phyloP scores from a whole-genome alignment of 2,797 vertebrate species.

The Diplodus puntazzo region DNA sequence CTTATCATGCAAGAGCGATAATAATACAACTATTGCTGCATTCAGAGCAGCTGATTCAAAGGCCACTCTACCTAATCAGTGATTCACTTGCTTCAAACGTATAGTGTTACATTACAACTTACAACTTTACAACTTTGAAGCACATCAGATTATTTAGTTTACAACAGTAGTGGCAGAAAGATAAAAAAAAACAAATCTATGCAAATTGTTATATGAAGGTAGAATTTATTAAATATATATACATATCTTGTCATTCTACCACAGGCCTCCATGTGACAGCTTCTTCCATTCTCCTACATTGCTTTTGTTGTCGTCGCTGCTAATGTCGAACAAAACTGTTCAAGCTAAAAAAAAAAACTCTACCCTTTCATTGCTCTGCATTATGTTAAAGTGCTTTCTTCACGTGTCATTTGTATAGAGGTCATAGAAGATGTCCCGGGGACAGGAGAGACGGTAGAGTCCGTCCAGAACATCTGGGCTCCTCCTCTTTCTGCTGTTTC shows the following conservation, averaged over 20 bases:
- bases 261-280: background rate
- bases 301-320: constrained; percentile 16
- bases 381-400: constrained; percentile 13
- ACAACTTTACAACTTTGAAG: too few relatives aligned
- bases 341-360: background rate
- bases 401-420: constrained; percentile 82
- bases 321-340: background rate
- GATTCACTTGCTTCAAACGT: too few relatives aligned
- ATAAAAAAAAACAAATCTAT: background rate
- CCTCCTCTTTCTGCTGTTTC: constrained; percentile 68
- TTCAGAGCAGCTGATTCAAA: too few relatives aligned
- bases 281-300: background rate
- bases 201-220: background rate
- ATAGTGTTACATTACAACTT: too few relatives aligned
- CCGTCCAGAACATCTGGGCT: constrained; percentile 62
- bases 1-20: background rate
- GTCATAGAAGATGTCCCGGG: constrained; percentile 88
- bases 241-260: too few relatives aligned
- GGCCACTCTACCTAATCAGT: too few relatives aligned
- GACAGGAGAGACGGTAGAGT: constrained; percentile 83
- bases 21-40: background rate
- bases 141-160: too few relatives aligned
- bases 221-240: too few relatives aligned
- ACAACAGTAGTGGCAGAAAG: too few relatives aligned
- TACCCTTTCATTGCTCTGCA: background rate